Conservation (phyloP, 2,113 vertebrate species). For the Leptobrachium leishanense region DNA sequence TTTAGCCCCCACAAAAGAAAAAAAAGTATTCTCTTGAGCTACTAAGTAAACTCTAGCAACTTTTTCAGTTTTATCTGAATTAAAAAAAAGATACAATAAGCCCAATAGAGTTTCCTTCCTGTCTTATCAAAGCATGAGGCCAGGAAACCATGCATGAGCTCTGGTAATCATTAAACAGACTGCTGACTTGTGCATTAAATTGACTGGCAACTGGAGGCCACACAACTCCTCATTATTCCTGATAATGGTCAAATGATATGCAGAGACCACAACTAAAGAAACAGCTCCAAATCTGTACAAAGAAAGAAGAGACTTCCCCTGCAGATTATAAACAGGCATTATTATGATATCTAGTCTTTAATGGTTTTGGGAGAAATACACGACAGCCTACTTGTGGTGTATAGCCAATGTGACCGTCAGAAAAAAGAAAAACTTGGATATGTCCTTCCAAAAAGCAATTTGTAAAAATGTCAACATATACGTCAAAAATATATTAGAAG, state of each 20-base stretch:
- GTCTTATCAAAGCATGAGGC: constrained; percentile 8
- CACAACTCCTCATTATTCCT: constrained; percentile 3
- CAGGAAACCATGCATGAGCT: background rate
- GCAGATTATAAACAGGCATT: background rate
- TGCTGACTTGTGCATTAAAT: constrained; percentile 17
- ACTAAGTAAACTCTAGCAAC: background rate
- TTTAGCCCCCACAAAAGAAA: background rate
- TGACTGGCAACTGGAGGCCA: constrained; percentile 26
- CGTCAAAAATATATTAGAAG: too few relatives aligned
- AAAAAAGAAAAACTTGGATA: too few relatives aligned
- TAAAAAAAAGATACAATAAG: constrained; percentile 5
- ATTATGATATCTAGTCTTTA: background rate
- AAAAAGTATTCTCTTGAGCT: background rate
- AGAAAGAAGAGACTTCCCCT: background rate
- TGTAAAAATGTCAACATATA: too few relatives aligned
- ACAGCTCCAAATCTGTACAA: background rate
- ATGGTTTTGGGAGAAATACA: too few relatives aligned
- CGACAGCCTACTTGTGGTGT: too few relatives aligned
- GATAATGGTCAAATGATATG: constrained; percentile 29
- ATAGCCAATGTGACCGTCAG: too few relatives aligned
- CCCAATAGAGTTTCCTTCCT: background rate
- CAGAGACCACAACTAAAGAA: background rate
- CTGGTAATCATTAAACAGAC: constrained; percentile 31
- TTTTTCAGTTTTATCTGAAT: constrained; percentile 26
- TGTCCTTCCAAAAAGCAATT: too few relatives aligned